Percentiles rank a stretch among this genome's conserved stretches.
Conservation (phyloP, 2,113 vertebrate genomes). For the Heptranchias perlo region DNA sequence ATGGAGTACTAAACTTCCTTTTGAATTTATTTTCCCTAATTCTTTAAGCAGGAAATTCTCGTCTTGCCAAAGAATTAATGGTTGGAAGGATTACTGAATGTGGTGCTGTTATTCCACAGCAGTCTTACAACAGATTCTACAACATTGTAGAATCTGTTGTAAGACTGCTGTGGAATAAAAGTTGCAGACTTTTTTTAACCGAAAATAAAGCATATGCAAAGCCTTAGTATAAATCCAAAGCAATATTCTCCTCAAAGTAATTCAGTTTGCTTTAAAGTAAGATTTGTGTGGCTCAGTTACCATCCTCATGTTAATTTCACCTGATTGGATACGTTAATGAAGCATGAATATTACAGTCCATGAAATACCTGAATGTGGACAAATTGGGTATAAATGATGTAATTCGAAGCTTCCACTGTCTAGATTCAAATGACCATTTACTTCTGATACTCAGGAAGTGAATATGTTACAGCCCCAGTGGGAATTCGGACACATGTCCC, state of each 20-base stretch:
- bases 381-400: neutral
- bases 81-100: neutral
- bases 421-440: neutral
- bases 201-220: neutral
- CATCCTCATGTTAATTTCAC: neutral
- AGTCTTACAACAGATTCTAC: slow-evolving; percentile 9
- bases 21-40: slow-evolving; percentile 27
- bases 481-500: neutral
- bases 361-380: neutral
- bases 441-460: neutral
- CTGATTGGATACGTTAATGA: neutral
- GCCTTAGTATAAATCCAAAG: neutral
- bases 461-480: neutral
- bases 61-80: slow-evolving; percentile 29
- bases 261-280: neutral
- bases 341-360: neutral
- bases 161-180: too few relatives aligned
- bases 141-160: too few relatives aligned
- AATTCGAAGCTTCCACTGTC: neutral
- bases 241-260: neutral
- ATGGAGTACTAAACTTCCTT: neutral
- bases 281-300: neutral
- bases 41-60: slow-evolving; percentile 25
- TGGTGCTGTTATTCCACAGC: neutral
- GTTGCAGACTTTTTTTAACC: neutral